A percentile compares a stretch with the other conserved stretches of the same genome.
phyloP scores from a whole-genome alignment of 2,113 vertebrate species.

The Diadophis punctatus region DNA sequence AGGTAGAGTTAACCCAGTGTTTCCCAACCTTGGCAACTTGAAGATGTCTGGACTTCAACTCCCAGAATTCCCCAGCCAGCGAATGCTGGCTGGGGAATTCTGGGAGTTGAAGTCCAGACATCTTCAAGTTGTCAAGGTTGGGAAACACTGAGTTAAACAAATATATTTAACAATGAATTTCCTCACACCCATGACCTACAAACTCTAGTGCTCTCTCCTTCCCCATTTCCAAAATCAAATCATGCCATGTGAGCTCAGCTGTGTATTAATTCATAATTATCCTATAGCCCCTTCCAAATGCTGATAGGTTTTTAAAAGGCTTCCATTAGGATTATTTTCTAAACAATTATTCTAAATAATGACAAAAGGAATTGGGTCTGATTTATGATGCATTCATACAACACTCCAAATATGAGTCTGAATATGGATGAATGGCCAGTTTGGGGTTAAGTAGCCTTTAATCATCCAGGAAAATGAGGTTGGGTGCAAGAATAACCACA shows the following conservation, averaged over 20 bases:
- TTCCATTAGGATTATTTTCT: background rate
- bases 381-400: background rate
- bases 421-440: background rate
- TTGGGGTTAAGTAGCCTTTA: background rate
- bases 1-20: background rate
- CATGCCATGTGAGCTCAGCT: background rate
- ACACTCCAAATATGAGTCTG: background rate
- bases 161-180: conserved; percentile 8
- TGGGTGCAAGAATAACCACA: background rate
- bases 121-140: too few species aligned
- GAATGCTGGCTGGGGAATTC: too few species aligned
- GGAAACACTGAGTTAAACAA: too few species aligned
- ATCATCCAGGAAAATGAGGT: background rate
- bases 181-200: background rate
- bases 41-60: too few species aligned
- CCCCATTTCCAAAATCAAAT: conserved; percentile 13
- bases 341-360: background rate
- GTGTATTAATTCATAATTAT: conserved; percentile 1
- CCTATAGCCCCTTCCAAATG: background rate
- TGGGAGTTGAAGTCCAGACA: too few species aligned
- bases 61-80: too few species aligned
- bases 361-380: background rate
- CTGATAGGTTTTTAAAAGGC: background rate
- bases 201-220: background rate
- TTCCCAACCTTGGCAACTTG: too few species aligned